Base-by-base conservation (phyloP, 1,140 invertebrate genomes). In the Euschistus heros region DNA sequence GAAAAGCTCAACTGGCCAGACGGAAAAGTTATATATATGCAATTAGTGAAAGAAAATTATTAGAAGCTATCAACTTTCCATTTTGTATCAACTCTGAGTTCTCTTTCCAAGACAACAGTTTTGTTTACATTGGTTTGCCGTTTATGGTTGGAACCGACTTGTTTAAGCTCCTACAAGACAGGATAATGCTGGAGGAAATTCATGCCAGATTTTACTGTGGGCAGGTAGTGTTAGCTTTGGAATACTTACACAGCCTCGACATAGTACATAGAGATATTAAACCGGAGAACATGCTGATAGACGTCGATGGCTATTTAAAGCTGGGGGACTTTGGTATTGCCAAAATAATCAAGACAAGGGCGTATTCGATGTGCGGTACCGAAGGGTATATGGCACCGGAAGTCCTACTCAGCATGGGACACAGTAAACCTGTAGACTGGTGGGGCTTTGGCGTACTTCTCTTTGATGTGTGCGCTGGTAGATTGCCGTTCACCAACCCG, bases 361-460 rank as follows among this genome's bases (percentile, higher is more conserved):
- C 94, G 0, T 95, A 91, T 85, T 97, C 95, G 0, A 74, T 98
- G 27, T 98, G 95, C 77, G 95, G 94, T 2, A 98, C 95, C 0
- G 94, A 94, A 0, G 94, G 98, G 76, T 98, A 98, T 78, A 76
- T 98, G 57, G 93, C 94, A 0, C 94, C 94, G 0, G 94, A 97
- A 79, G 86, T 97, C 37, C 94, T 98, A 68, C 79, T 95, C 62
- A 92, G 88, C 69, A 97, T 94, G 75, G 94, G 94, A 0, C 98
- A 98, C 76, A 92, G 94, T 59, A 92, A 91, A 73, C 89, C 94
- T 4, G 94, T 97, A 0, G 96, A 98, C 72, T 97, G 92, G 94
- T 97, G 93, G 94, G 90, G 92, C 8, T 84, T 94, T 57, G 94
- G 94, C 0, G 87, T 97, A 0, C 76, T 97, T 2, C 75, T 92